Evolutionary conservation across 2,888 invertebrate genomes (phyloP).

Genomic region (Philereme vetulata): DNA sequence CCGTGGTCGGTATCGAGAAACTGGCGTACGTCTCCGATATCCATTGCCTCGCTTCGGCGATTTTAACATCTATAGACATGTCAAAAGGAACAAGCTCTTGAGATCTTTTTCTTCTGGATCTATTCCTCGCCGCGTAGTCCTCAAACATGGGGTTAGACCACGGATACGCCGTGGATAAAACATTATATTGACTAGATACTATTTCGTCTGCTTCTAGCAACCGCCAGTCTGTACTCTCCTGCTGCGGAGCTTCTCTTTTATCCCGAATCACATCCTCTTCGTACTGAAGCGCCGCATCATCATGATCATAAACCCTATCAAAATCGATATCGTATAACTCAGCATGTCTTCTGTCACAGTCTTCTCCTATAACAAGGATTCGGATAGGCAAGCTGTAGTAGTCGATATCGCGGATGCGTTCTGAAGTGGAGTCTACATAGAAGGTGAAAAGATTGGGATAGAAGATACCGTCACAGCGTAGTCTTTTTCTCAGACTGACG

Average conservation of each 20-base stretch:
- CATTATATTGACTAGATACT: conserved; percentile 77
- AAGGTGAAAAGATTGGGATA: conserved; percentile 94
- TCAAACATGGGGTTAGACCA: conserved; percentile 81
- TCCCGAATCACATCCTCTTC: conserved; percentile 72
- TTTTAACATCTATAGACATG: conserved; percentile 86
- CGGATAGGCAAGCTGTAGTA: conserved; percentile 92
- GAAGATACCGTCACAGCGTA: conserved; percentile 91
- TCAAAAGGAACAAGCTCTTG: conserved; percentile 74
- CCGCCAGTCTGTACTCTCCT: conserved; percentile 75
- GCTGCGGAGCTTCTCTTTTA: conserved; percentile 63
- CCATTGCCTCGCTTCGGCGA: conserved; percentile 92
- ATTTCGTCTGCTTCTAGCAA: conserved; percentile 73
- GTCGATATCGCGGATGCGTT: conserved; percentile 90
- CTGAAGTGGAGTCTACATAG: conserved; percentile 93
- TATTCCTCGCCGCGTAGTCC: conserved; percentile 78
- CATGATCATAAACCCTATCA: conserved; percentile 82
- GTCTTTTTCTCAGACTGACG: conserved; percentile 87
- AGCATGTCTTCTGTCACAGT: conserved; percentile 86
- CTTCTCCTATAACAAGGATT: conserved; percentile 88
- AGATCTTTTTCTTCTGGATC: conserved; percentile 80
- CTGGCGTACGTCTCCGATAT: conserved; percentile 94
- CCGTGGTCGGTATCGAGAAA: conserved; percentile 92
- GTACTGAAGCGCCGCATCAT: conserved; percentile 71
- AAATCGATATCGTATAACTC: conserved; percentile 85
- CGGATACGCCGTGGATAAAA: conserved; percentile 78